Evolutionary conservation across 2,797 vertebrate species (phyloP).

Genomic region (Helarctos malayanus): DNA sequence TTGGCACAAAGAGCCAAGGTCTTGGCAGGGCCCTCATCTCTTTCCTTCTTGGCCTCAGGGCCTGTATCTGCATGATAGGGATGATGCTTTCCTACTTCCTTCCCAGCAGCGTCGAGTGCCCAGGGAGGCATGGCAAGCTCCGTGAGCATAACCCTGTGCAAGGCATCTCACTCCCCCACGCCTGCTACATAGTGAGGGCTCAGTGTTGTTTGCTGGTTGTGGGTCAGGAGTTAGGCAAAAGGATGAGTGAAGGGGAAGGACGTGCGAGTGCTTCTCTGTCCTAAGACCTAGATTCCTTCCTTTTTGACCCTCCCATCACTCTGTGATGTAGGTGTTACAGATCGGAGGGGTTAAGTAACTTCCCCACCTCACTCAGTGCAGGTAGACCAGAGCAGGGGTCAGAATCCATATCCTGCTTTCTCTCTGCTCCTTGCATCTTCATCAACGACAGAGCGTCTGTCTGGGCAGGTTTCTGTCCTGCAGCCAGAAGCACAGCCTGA

Average conservation of each 20-base stretch:
- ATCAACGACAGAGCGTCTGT: background rate
- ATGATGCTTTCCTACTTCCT: no score
- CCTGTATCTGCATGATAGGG: background rate
- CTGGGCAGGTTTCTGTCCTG: background rate
- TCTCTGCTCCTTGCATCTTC: background rate
- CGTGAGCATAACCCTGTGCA: no score
- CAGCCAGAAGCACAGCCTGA: background rate
- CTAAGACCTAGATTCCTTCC: background rate
- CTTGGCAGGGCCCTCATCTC: background rate
- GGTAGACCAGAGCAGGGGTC: background rate
- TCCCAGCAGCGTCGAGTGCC: background rate
- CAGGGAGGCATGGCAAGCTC: background rate
- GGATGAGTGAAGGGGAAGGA: background rate
- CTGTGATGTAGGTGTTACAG: background rate
- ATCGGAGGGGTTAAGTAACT: background rate
- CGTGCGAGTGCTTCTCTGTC: accelerated
- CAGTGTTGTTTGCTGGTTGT: background rate
- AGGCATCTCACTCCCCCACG: accelerated
- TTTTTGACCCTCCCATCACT: background rate
- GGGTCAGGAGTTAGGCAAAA: background rate
- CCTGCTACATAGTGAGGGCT: background rate
- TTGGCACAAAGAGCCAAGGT: background rate
- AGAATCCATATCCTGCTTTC: background rate
- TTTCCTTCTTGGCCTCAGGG: background rate
- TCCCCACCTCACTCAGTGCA: background rate